phyloP scores from a whole-genome alignment of 92 coral and sea anemone genomes.

The Zoanthus sociatus region DNA sequence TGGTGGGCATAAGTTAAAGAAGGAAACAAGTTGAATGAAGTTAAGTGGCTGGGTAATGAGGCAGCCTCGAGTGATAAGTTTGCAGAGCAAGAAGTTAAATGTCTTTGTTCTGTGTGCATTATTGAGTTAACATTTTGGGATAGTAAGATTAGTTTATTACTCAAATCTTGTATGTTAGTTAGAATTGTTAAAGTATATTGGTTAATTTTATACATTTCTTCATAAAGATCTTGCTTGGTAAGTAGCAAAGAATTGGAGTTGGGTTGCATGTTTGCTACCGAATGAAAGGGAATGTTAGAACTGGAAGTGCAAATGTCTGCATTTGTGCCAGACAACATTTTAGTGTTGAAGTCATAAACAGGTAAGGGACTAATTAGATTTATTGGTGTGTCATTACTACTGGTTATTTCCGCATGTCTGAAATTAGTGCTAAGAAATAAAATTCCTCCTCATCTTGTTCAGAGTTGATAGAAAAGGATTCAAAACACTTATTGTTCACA shows the following conservation, averaged over 20 bases:
- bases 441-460: not conserved
- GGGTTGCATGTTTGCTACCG: not conserved
- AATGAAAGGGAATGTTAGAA: not conserved
- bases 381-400: not conserved
- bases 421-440: not conserved
- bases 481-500: not conserved
- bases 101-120: constrained; percentile 21
- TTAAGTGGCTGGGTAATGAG: no score
- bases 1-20: not conserved
- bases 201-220: constrained; percentile 12
- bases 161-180: not conserved
- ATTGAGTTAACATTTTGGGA: constrained; percentile 9
- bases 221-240: constrained; percentile 6
- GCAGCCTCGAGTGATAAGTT: not conserved
- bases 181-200: constrained; percentile 3
- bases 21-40: not conserved
- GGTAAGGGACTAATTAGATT: not conserved
- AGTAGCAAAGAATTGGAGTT: not conserved
- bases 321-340: not conserved
- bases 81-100: not conserved
- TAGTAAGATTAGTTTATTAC: not conserved
- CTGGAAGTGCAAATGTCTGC: not conserved
- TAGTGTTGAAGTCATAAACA: not conserved
- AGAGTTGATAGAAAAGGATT: not conserved
- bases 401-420: not conserved